These are phyloP conservation scores for Prostheceraeus crozeri DNA, from an alignment of 2,888 invertebrate species.

Conservation along the genomic window DNA sequence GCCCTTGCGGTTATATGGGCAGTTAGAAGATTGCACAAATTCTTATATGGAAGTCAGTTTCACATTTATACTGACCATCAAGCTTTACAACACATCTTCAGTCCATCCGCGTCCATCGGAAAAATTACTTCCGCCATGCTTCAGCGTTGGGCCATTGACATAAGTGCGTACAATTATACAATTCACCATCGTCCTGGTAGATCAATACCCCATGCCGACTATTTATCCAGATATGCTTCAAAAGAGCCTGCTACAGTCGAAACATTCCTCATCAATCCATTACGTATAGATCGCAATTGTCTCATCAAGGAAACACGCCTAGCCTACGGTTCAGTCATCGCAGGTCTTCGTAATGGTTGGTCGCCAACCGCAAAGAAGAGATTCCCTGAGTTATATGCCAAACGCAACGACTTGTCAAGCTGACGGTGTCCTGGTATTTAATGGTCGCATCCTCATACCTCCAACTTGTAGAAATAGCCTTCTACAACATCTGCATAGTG, in stretches of 20 bases:
- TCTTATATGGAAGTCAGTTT: slow-evolving; percentile 17
- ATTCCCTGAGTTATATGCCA: no score
- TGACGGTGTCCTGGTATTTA: no score
- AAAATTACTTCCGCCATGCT: slow-evolving; percentile 21
- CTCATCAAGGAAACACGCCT: neutral
- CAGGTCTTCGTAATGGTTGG: slow-evolving; percentile 19
- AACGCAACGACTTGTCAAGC: no score
- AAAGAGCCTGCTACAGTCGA: neutral
- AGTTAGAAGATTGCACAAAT: slow-evolving; percentile 18
- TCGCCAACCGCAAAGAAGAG: slow-evolving; percentile 17
- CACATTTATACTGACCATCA: slow-evolving; percentile 7
- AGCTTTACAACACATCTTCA: slow-evolving; percentile 10
- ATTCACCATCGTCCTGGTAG: slow-evolving; percentile 11
- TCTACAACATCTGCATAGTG: slow-evolving; percentile 5
- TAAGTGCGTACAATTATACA: slow-evolving; percentile 24
- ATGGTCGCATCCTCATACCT: no score
- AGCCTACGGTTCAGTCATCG: slow-evolving; percentile 8
- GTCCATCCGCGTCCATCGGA: neutral
- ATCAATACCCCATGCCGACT: slow-evolving; percentile 16
- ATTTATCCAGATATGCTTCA: slow-evolving; percentile 18
- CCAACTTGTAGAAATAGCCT: no score
- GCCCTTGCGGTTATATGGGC: slow-evolving; percentile 20
- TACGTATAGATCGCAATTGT: slow-evolving; percentile 4
- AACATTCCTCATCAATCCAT: slow-evolving; percentile 20
- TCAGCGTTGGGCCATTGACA: slow-evolving; percentile 17